A percentile compares a stretch with the other conserved stretches of the same genome.
Conservation (phyloP, 2,888 invertebrate genomes). For the Agrypnus murinus region DNA sequence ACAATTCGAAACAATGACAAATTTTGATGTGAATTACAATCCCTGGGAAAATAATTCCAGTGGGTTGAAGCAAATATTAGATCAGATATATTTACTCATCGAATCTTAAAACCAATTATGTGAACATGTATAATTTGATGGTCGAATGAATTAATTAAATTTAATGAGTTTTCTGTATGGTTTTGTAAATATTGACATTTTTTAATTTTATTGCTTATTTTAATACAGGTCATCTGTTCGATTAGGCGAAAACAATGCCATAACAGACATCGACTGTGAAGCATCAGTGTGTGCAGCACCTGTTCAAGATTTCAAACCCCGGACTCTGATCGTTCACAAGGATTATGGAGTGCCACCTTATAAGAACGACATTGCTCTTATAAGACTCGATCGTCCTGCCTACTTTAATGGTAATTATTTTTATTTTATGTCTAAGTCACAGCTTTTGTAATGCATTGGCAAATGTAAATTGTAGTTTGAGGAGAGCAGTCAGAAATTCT, state of each 20-base stretch:
- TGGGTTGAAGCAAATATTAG: too few species aligned
- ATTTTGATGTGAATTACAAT: too few species aligned
- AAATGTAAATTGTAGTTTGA: constrained; percentile 2
- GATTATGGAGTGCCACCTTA: constrained; percentile 61
- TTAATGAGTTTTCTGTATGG: too few species aligned
- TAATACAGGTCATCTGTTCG: constrained; percentile 59
- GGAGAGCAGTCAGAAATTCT: too few species aligned
- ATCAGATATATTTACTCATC: too few species aligned
- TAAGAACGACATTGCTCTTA: constrained; percentile 69
- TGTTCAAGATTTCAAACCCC: constrained; percentile 67
- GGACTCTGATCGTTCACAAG: constrained; percentile 62
- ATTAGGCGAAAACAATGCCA: constrained; percentile 61
- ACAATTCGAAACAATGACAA: too few species aligned
- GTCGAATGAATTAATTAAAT: too few species aligned
- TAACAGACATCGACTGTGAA: constrained; percentile 61
- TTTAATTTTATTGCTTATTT: neutral
- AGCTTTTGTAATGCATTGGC: neutral
- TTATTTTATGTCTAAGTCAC: neutral
- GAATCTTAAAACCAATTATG: too few species aligned
- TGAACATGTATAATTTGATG: too few species aligned
- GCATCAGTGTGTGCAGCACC: constrained; percentile 66
- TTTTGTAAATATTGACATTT: too few species aligned
- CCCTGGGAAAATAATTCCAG: too few species aligned
- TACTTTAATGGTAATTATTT: constrained; percentile 63
- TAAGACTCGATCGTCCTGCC: constrained; percentile 63